Percentiles rank a stretch among this genome's conserved stretches.
Evolutionary conservation across 2,113 vertebrate genomes (phyloP).

Genomic region (Opisthocomus hoazin): DNA sequence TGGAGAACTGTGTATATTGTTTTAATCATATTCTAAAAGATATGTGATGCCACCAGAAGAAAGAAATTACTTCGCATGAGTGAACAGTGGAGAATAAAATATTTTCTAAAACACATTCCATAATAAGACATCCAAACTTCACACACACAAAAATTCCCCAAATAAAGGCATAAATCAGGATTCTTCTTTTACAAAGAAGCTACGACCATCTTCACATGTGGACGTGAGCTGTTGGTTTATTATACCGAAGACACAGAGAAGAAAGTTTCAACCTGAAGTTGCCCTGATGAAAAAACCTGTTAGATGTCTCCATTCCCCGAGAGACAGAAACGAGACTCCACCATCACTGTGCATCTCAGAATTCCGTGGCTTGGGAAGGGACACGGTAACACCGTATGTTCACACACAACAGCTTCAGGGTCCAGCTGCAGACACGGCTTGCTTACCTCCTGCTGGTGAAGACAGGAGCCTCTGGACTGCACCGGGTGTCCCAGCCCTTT

Average conservation of each 20-base stretch:
- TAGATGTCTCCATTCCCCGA: not conserved
- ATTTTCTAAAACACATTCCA: not conserved
- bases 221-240: not conserved
- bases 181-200: not conserved
- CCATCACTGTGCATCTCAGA: not conserved
- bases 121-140: not conserved
- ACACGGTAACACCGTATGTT: accelerated
- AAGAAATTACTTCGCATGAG: not conserved
- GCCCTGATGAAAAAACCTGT: not conserved
- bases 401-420: accelerated
- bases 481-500: conserved; percentile 89
- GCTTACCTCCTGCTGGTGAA: conserved; percentile 83
- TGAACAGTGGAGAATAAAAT: not conserved
- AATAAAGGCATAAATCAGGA: not conserved
- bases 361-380: not conserved
- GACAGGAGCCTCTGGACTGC: conserved; percentile 54
- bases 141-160: not conserved
- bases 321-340: not conserved
- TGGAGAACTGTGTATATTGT: not conserved
- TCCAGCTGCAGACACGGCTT: accelerated
- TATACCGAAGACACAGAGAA: not conserved
- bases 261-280: not conserved
- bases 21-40: not conserved
- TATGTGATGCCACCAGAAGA: not conserved
- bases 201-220: not conserved